A percentile compares a stretch with the other conserved stretches of the same genome.
Evolutionary conservation across 35 echinoderm and acorn worm genomes (phyloP).

Genomic region (Ophiothrix spiculata): DNA sequence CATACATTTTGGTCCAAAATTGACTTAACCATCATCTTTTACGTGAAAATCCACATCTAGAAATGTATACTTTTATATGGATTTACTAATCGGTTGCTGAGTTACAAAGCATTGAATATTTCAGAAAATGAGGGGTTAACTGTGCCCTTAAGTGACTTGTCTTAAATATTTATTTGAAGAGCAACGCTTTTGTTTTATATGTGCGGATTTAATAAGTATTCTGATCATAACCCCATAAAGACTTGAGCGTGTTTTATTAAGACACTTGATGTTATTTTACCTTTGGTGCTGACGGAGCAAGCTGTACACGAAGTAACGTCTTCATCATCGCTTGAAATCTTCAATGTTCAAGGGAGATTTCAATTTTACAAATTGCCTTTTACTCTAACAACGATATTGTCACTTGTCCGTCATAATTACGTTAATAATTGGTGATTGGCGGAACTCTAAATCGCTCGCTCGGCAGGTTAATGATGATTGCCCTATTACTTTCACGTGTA

Average conservation of each 20-base stretch:
- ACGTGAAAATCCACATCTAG: too few species aligned
- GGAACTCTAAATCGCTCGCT: constrained; percentile 1
- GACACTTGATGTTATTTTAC: background rate
- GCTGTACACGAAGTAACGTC: too few species aligned
- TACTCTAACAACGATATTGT: background rate
- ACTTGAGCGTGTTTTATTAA: background rate
- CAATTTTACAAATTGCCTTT: background rate
- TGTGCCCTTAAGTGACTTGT: background rate
- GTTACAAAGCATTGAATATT: too few species aligned
- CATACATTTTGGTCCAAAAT: too few species aligned
- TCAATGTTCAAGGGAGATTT: too few species aligned
- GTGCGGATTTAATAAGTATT: background rate
- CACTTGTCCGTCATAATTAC: background rate
- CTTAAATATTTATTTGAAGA: background rate
- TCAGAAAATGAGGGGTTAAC: too few species aligned
- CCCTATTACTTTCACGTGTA: background rate
- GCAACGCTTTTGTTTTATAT: background rate
- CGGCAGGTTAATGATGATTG: background rate
- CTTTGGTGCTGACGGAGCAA: too few species aligned
- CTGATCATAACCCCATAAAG: background rate
- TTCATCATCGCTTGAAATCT: too few species aligned
- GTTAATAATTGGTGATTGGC: background rate
- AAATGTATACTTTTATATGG: too few species aligned
- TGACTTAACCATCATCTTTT: too few species aligned
- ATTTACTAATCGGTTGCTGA: too few species aligned